phyloP scores from a whole-genome alignment of 2,797 vertebrate genomes.

The Loris lydekkerianus region DNA sequence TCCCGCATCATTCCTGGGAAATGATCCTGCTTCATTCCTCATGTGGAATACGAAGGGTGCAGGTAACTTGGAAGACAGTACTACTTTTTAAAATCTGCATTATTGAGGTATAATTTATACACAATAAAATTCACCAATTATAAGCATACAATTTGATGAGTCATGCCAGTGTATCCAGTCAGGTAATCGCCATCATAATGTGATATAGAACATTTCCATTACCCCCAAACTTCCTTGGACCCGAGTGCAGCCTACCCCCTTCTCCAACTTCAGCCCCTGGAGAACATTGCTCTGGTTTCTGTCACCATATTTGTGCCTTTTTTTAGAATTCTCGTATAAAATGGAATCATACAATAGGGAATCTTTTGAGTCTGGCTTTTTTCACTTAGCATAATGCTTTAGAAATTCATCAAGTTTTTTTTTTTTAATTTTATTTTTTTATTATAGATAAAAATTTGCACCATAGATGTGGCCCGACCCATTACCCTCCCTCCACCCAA shows the following conservation, averaged over 20 bases:
- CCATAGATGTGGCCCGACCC: too few relatives aligned
- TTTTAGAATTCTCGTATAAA: background rate
- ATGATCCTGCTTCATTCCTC: background rate
- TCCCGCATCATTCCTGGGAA: background rate
- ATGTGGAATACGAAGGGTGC: background rate
- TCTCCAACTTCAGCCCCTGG: background rate
- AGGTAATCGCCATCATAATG: background rate
- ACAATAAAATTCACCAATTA: background rate
- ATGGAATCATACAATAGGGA: background rate
- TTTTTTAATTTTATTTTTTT: too few relatives aligned
- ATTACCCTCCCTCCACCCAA: too few relatives aligned
- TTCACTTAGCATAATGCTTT: background rate
- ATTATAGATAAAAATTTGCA: too few relatives aligned
- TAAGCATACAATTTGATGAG: background rate
- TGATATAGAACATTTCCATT: background rate
- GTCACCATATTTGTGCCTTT: background rate
- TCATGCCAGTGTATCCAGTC: background rate
- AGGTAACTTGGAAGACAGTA: background rate
- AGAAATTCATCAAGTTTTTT: background rate
- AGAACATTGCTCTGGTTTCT: background rate
- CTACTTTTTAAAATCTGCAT: background rate
- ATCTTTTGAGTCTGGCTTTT: background rate
- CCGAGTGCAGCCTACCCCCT: background rate
- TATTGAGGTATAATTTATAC: background rate
- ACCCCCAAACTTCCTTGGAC: background rate